Conservation (phyloP, 2,797 vertebrate species). For the Hephaestus fuliginosus region DNA sequence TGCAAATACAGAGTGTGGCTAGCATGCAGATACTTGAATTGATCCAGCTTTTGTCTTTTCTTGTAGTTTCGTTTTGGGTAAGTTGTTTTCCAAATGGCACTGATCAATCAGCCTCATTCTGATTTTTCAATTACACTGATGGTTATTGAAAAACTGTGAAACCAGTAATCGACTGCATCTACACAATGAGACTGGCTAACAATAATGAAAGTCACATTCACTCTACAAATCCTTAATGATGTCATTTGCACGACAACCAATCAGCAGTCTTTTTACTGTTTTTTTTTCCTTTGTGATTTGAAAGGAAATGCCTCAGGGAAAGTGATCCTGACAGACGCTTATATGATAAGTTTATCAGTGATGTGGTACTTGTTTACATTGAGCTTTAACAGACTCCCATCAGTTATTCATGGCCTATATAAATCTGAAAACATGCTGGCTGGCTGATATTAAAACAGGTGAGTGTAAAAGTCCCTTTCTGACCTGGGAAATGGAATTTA, state of each 20-base stretch:
- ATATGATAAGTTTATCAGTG: background rate
- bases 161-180: background rate
- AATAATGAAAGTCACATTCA: background rate
- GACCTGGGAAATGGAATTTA: background rate
- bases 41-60: background rate
- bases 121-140: background rate
- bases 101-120: conserved; percentile 3
- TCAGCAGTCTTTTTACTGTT: background rate
- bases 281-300: background rate
- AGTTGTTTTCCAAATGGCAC: conserved; percentile 21
- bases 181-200: background rate
- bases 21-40: background rate
- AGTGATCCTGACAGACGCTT: background rate
- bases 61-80: conserved; percentile 36
- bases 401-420: background rate
- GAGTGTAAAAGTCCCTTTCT: background rate
- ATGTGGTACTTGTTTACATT: background rate
- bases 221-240: background rate
- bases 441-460: background rate
- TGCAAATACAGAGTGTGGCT: background rate
- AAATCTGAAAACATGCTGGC: background rate
- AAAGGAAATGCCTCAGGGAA: background rate
- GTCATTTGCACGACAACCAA: background rate
- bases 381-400: background rate
- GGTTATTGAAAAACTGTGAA: background rate